phyloP scores from a whole-genome alignment of 2,888 invertebrate genomes.

The Lymantria dispar region DNA sequence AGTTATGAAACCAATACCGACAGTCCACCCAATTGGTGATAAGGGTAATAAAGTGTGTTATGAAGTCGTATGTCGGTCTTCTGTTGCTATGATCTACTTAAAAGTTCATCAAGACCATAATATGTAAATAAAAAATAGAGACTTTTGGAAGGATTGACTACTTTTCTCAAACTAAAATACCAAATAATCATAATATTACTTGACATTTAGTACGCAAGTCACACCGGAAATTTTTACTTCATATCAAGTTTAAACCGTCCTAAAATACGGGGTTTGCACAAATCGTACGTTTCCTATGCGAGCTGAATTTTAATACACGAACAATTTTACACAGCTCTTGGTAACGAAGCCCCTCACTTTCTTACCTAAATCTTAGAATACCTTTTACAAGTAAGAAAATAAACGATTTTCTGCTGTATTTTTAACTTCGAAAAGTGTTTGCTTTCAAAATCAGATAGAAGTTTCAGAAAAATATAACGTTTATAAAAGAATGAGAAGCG shows the following conservation, averaged over 20 bases:
- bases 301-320: conserved; percentile 26
- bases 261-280: conserved; percentile 30
- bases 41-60: no score
- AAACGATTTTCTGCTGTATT: not conserved
- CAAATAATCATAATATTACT: not conserved
- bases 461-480: no score
- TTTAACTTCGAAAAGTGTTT: not conserved
- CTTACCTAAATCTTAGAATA: conserved; percentile 4
- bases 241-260: conserved; percentile 34
- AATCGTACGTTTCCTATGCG: conserved; percentile 26
- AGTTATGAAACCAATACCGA: no score
- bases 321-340: conserved; percentile 19
- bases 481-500: no score
- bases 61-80: no score
- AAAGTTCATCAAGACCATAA: no score
- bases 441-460: no score
- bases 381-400: not conserved
- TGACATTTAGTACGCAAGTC: conserved; percentile 7
- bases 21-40: no score
- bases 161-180: no score
- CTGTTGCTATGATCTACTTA: no score
- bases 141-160: no score
- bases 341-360: conserved; percentile 5
- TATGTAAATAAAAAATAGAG: no score
- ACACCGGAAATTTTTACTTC: conserved; percentile 29